These are phyloP conservation scores for Phrynosoma platyrhinos DNA, from an alignment of 2,113 vertebrate species.

Conservation along the genomic window DNA sequence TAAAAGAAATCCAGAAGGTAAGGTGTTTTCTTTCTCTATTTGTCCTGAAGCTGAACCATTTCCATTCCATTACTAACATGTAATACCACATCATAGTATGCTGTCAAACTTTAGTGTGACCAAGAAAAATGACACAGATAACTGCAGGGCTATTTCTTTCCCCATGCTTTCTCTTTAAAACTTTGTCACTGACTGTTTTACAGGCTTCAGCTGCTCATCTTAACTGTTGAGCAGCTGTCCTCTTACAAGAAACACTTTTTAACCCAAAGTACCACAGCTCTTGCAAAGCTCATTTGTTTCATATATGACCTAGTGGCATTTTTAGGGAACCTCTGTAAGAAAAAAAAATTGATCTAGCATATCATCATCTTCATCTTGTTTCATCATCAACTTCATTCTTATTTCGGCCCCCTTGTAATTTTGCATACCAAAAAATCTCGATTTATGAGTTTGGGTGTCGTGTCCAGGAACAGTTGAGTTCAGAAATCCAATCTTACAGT, in stretches of 20 bases:
- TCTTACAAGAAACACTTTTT: neutral
- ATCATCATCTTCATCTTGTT: too few relatives aligned
- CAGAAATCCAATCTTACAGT: too few relatives aligned
- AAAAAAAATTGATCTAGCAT: too few relatives aligned
- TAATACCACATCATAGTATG: neutral
- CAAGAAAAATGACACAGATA: neutral
- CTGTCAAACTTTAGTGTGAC: neutral
- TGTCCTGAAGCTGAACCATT: neutral
- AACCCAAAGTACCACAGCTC: neutral
- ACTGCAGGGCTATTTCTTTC: too few relatives aligned
- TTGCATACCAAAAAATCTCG: neutral
- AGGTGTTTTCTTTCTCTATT: neutral
- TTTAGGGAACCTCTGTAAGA: neutral
- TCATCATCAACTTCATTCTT: too few relatives aligned
- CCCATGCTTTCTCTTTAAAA: too few relatives aligned
- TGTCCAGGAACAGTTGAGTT: neutral
- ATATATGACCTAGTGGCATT: neutral
- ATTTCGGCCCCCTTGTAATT: too few relatives aligned
- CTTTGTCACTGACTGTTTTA: neutral
- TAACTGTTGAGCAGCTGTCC: neutral
- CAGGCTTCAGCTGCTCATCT: neutral
- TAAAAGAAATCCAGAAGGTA: conserved; percentile 97
- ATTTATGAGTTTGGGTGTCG: neutral
- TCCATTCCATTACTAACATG: neutral
- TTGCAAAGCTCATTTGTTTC: neutral